A percentile compares a stretch with the other conserved stretches of the same genome.
Evolutionary conservation across 1,140 invertebrate genomes (phyloP).

Genomic region (Steinernema khuongi): DNA sequence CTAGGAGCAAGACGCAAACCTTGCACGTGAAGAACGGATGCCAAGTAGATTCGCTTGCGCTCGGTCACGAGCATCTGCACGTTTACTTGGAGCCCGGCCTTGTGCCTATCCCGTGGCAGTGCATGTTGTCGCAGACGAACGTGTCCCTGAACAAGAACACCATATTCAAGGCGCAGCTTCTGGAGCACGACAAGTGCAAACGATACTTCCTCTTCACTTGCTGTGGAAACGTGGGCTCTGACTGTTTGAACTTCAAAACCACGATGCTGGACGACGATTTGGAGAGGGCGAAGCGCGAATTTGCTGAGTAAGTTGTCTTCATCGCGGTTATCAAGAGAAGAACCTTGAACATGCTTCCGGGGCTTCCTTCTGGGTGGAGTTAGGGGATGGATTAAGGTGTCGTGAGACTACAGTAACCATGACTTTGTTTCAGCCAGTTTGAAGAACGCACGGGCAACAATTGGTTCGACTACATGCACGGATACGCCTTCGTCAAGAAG

Average conservation of each 20-base stretch:
- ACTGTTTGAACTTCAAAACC: not conserved
- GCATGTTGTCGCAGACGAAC: constrained; percentile 1
- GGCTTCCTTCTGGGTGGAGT: too few relatives aligned
- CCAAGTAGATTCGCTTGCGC: not conserved
- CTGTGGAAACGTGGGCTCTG: not conserved
- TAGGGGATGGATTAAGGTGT: too few relatives aligned
- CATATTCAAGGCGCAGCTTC: not conserved
- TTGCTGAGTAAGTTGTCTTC: not conserved
- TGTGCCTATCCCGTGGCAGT: not conserved
- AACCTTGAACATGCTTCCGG: too few relatives aligned
- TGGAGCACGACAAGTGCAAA: not conserved
- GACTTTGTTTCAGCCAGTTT: not conserved
- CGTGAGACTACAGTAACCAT: too few relatives aligned
- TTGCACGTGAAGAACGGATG: constrained; percentile 3
- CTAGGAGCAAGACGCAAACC: not conserved
- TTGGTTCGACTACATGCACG: not conserved
- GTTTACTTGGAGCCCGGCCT: not conserved
- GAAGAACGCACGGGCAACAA: constrained; percentile 8
- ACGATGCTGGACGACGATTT: not conserved
- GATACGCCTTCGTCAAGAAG: not conserved
- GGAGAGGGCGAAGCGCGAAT: not conserved
- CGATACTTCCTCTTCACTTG: constrained; percentile 10
- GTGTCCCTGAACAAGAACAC: not conserved
- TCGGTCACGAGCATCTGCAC: constrained; percentile 4
- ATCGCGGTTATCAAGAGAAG: not conserved